A percentile compares a stretch with the other conserved stretches of the same genome.
Evolutionary conservation across 2,113 vertebrate genomes (phyloP).

Genomic region (Cephalopterus ornatus): DNA sequence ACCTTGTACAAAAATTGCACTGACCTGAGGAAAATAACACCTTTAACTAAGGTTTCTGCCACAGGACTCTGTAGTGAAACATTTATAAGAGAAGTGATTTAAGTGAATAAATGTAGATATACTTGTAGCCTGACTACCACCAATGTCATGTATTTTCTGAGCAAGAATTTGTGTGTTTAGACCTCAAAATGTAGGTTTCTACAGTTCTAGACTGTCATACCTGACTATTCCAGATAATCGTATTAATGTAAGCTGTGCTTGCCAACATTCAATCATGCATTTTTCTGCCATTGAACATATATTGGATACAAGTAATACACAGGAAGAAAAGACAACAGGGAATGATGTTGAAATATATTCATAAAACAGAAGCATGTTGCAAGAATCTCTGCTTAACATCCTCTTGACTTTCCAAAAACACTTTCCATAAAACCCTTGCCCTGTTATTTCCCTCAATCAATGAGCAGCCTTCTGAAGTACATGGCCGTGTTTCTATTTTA

Average conservation of each 20-base stretch:
- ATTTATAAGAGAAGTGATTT: neutral
- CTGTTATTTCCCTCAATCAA: neutral
- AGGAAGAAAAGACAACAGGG: neutral
- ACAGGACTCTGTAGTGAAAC: neutral
- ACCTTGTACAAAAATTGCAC: neutral
- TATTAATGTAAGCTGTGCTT: neutral
- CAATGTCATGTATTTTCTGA: neutral
- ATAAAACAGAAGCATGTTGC: neutral
- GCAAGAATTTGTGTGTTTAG: neutral
- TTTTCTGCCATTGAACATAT: neutral
- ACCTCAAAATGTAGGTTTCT: neutral
- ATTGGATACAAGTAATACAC: neutral
- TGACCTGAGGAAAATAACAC: neutral
- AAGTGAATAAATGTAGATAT: neutral
- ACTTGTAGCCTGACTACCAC: neutral
- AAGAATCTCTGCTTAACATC: neutral
- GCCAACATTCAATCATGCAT: accelerated
- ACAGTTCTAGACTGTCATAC: neutral
- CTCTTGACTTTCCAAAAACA: neutral
- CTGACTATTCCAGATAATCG: neutral
- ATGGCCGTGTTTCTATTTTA: neutral
- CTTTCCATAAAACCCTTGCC: neutral
- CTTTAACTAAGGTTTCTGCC: neutral
- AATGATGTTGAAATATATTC: neutral
- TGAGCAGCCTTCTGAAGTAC: neutral